Percentiles rank a stretch among this genome's conserved stretches.
Conservation (phyloP, 2,888 invertebrate species). For the Cryptosula pallasiana region DNA sequence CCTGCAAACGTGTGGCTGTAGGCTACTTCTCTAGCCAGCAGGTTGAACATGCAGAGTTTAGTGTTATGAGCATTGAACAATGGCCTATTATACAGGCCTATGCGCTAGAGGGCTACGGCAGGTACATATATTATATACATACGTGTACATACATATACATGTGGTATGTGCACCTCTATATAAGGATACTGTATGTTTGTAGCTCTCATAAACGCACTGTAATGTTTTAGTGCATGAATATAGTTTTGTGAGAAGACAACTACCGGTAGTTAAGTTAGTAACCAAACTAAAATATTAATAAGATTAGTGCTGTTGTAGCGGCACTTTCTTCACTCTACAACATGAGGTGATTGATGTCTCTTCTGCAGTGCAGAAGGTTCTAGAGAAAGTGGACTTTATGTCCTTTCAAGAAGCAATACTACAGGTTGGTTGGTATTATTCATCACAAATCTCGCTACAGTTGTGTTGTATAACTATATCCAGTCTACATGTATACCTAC, state of each 20-base stretch:
- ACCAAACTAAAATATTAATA: too few species aligned
- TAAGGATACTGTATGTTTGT: too few species aligned
- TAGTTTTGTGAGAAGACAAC: too few species aligned
- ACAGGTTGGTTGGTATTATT: not conserved
- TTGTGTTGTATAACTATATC: too few species aligned
- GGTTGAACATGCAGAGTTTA: slow-evolving; percentile 33
- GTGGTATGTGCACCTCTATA: too few species aligned
- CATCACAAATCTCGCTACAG: too few species aligned
- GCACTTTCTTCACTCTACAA: slow-evolving; percentile 20
- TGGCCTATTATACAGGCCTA: slow-evolving; percentile 51
- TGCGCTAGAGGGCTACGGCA: slow-evolving; percentile 46
- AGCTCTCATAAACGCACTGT: too few species aligned
- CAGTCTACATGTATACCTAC: too few species aligned
- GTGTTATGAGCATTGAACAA: slow-evolving; percentile 44
- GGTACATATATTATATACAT: slow-evolving; percentile 32
- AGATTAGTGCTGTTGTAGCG: not conserved
- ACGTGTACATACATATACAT: too few species aligned
- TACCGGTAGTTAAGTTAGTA: too few species aligned
- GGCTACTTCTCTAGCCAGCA: slow-evolving; percentile 32
- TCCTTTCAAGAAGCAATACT: not conserved
- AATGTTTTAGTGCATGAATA: too few species aligned
- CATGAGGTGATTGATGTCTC: slow-evolving; percentile 17
- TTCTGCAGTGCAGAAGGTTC: not conserved
- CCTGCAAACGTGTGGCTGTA: slow-evolving; percentile 38
- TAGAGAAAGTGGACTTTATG: not conserved